Evolutionary conservation across 2,888 invertebrate genomes (phyloP).

Genomic region (Ametastegia equiseti): DNA sequence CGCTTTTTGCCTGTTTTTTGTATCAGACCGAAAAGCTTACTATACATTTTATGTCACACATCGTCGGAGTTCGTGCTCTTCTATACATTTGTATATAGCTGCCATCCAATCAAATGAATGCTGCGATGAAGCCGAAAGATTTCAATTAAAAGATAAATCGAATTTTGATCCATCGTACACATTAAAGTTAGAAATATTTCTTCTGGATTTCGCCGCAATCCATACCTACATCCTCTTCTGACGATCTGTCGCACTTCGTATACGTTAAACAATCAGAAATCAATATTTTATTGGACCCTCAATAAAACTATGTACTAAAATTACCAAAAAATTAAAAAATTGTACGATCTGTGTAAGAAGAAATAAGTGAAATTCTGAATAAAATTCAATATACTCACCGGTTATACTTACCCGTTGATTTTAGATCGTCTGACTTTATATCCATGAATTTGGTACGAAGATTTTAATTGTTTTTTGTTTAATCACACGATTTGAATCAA

Average conservation of each 20-base stretch:
- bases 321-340: not conserved
- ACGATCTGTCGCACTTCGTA: slow-evolving; percentile 39
- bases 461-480: not conserved
- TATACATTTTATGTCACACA: not conserved
- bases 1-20: too few relatives aligned
- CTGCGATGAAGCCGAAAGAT: not conserved
- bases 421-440: not conserved
- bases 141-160: not conserved
- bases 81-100: not conserved
- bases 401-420: slow-evolving; percentile 12
- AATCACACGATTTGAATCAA: not conserved
- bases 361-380: not conserved
- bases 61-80: not conserved
- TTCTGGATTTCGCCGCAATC: not conserved
- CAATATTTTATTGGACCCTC: not conserved
- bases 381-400: slow-evolving; percentile 7
- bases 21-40: too few relatives aligned
- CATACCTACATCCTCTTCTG: not conserved
- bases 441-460: not conserved
- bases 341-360: slow-evolving; percentile 33
- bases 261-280: not conserved
- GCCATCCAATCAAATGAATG: not conserved
- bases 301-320: not conserved
- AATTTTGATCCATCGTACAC: not conserved
- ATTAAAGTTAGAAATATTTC: not conserved